Evolutionary conservation across 2,797 vertebrate species (phyloP).

Genomic region (Malacoraja senta): DNA sequence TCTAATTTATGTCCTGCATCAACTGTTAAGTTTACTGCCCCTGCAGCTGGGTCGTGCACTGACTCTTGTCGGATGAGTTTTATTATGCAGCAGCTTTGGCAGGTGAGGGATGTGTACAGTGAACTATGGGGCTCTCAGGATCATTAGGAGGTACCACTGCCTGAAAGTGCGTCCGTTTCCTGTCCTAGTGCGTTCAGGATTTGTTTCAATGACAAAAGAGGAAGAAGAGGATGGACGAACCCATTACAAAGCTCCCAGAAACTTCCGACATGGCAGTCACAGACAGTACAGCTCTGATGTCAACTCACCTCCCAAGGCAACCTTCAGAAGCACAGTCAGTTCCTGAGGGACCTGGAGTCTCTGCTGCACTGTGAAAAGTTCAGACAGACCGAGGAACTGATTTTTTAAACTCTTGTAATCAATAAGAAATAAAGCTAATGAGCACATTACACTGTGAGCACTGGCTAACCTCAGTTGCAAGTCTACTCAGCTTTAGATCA

Average conservation of each 20-base stretch:
- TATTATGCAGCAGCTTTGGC: too few relatives aligned
- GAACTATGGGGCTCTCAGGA: neutral
- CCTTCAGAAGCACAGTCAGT: neutral
- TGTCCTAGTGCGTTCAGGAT: slow-evolving; percentile 15
- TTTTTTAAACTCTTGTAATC: slow-evolving; percentile 5
- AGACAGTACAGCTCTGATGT: neutral
- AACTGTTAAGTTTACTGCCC: neutral
- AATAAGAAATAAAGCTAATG: neutral
- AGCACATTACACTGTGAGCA: neutral
- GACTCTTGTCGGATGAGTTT: neutral
- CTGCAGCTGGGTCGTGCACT: neutral
- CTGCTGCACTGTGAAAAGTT: neutral
- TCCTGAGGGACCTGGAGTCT: neutral
- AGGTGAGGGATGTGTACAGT: neutral
- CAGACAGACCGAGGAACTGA: neutral
- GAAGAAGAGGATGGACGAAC: slow-evolving; percentile 41
- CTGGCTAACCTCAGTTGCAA: neutral
- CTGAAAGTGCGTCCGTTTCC: slow-evolving; percentile 12
- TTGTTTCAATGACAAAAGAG: slow-evolving; percentile 39
- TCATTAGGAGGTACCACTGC: neutral
- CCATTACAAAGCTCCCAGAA: slow-evolving; percentile 30
- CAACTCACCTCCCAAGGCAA: neutral
- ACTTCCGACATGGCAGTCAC: slow-evolving; percentile 4
- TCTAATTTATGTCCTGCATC: neutral
- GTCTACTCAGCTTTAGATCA: neutral